phyloP scores from a whole-genome alignment of 2,888 invertebrate species.

The Proisotoma minuta region DNA sequence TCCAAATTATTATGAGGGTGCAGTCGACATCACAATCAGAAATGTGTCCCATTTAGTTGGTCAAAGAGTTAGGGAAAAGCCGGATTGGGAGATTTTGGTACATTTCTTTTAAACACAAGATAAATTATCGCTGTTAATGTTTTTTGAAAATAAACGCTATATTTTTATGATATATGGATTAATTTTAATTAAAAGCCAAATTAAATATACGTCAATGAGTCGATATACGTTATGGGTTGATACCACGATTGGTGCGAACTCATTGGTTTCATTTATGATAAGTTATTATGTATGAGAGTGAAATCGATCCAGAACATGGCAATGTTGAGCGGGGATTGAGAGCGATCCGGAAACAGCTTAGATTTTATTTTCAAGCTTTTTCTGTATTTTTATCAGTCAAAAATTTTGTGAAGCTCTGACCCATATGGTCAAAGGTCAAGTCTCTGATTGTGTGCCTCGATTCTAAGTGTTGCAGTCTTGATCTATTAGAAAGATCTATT shows the following conservation, averaged over 20 bases:
- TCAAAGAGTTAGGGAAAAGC: no score
- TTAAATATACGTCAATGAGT: constrained; percentile 38
- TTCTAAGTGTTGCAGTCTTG: constrained; percentile 45
- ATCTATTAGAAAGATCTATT: no score
- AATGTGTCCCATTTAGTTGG: no score
- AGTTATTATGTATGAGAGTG: constrained; percentile 39
- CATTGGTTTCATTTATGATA: constrained; percentile 35
- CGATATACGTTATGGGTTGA: no score
- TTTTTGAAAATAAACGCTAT: no score
- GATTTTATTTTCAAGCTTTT: constrained; percentile 39
- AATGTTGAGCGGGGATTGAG: constrained; percentile 34
- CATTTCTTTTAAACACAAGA: no score
- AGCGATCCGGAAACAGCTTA: constrained; percentile 37
- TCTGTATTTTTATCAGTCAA: constrained; percentile 34
- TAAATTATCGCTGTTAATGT: no score
- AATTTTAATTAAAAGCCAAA: no score
- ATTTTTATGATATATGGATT: no score
- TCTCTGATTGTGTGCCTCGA: constrained; percentile 38
- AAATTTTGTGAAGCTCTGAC: constrained; percentile 26
- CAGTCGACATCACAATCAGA: no score
- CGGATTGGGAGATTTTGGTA: no score
- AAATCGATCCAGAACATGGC: constrained; percentile 46
- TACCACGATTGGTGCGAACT: constrained; percentile 27
- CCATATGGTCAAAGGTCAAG: constrained; percentile 29
- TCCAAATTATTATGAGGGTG: no score